phyloP scores from a whole-genome alignment of 2,888 invertebrate genomes.

The Thereva unica region DNA sequence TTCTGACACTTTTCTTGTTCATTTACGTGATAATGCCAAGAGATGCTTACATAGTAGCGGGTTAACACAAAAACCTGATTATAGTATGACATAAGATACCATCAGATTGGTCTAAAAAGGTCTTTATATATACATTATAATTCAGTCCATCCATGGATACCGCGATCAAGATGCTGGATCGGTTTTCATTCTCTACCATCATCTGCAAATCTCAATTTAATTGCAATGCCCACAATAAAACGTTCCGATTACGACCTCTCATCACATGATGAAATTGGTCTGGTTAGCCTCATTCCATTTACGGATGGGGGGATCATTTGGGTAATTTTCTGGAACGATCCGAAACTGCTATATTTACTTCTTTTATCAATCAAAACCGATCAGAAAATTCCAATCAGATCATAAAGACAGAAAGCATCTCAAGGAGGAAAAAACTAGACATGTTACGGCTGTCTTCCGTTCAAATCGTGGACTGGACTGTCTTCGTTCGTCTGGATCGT shows the following conservation, averaged over 20 bases:
- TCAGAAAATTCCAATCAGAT: conserved; percentile 30
- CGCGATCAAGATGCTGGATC: no score
- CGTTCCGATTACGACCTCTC: not conserved
- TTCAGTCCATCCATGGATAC: no score
- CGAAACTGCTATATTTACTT: conserved; percentile 30
- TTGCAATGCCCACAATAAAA: no score
- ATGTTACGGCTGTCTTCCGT: conserved; percentile 24
- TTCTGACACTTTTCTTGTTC: no score
- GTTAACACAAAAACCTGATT: no score
- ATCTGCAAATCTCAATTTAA: no score
- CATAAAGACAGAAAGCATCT: conserved; percentile 22
- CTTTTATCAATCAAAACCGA: conserved; percentile 31
- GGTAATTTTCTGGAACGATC: conserved; percentile 10
- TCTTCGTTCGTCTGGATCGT: not conserved
- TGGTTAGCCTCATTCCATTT: conserved; percentile 1
- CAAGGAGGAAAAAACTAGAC: conserved; percentile 24
- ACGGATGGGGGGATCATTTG: conserved; percentile 13
- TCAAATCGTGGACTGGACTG: not conserved
- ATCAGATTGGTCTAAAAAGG: no score
- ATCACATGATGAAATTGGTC: conserved; percentile 17
- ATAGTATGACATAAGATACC: no score
- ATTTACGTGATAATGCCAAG: no score
- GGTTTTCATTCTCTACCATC: no score
- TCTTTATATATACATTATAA: no score
- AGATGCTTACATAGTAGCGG: no score